Evolutionary conservation across 2,797 vertebrate species (phyloP).

Genomic region (Carapus acus): DNA sequence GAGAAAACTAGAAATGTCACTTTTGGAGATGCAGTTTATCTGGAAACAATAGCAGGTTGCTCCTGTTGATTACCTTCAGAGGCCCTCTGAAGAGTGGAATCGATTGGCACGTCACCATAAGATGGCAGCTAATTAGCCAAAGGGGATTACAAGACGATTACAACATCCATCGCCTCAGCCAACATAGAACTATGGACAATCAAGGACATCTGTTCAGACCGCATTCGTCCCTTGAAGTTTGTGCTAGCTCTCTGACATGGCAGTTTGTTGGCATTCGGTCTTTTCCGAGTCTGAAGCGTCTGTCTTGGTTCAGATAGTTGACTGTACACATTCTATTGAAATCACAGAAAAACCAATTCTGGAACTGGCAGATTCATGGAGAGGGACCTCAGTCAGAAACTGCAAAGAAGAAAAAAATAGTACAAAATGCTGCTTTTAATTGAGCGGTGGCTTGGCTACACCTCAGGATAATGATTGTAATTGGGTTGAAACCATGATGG

Average conservation of each 20-base stretch:
- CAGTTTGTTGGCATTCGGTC: conserved; percentile 12
- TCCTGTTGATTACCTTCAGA: conserved; percentile 32
- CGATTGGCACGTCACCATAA: conserved; percentile 32
- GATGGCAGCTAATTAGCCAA: conserved; percentile 51
- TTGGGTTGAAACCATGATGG: conserved; percentile 37
- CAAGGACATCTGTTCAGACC: conserved; percentile 54
- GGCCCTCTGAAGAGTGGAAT: conserved; percentile 30
- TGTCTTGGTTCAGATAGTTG: conserved; percentile 3
- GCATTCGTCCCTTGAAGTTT: conserved; percentile 20
- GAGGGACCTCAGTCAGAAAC: too few species aligned
- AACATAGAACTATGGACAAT: conserved; percentile 52
- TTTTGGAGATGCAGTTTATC: not conserved
- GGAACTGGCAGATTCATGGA: conserved; percentile 25
- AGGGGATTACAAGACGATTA: conserved; percentile 53
- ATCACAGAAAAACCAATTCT: conserved; percentile 26
- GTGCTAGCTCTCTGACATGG: conserved; percentile 26
- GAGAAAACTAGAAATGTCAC: conserved; percentile 1
- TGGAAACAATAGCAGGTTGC: conserved; percentile 24
- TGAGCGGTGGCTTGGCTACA: conserved; percentile 39
- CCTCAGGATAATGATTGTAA: conserved; percentile 51
- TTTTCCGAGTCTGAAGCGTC: conserved; percentile 8
- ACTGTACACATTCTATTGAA: conserved; percentile 7
- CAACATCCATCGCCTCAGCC: conserved; percentile 36
- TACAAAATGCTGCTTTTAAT: conserved; percentile 35
- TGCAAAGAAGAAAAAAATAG: conserved; percentile 35